Percentiles rank a stretch among this genome's conserved stretches.
Conservation (phyloP, 2,113 vertebrate genomes). For the Empidonax traillii region DNA sequence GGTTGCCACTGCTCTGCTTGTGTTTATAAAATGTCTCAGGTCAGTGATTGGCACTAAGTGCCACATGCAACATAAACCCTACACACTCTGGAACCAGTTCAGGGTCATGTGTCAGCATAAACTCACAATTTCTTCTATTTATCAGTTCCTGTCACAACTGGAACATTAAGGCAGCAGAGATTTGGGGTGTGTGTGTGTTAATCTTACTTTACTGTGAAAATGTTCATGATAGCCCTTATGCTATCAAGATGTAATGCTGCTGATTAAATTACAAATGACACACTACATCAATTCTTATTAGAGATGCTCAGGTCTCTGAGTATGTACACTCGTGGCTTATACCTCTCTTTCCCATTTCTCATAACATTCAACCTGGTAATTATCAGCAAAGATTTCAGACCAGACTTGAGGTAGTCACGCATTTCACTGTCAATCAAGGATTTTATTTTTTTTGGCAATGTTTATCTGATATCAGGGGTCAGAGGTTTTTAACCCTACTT, state of each 20-base stretch:
- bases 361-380: constrained; percentile 65
- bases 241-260: constrained; percentile 74
- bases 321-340: constrained; percentile 64
- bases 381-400: constrained; percentile 51
- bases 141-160: constrained; percentile 52
- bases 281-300: constrained; percentile 78
- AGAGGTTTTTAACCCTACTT: constrained; percentile 68
- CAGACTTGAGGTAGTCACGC: constrained; percentile 29
- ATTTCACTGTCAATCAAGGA: constrained; percentile 60
- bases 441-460: constrained; percentile 43
- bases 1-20: not conserved
- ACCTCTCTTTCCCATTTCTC: constrained; percentile 43
- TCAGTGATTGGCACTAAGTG: not conserved
- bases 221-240: constrained; percentile 58
- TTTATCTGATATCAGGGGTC: constrained; percentile 63
- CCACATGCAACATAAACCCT: not conserved
- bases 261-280: constrained; percentile 80
- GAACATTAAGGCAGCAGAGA: constrained; percentile 47
- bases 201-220: constrained; percentile 65
- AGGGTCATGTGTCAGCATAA: not conserved
- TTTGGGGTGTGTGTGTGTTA: constrained; percentile 42
- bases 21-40: not conserved
- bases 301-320: constrained; percentile 60
- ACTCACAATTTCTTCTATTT: constrained; percentile 53
- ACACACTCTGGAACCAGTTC: not conserved